These are phyloP conservation scores for Amorpha juglandis DNA, from an alignment of 2,888 invertebrate species.

Conservation along the genomic window DNA sequence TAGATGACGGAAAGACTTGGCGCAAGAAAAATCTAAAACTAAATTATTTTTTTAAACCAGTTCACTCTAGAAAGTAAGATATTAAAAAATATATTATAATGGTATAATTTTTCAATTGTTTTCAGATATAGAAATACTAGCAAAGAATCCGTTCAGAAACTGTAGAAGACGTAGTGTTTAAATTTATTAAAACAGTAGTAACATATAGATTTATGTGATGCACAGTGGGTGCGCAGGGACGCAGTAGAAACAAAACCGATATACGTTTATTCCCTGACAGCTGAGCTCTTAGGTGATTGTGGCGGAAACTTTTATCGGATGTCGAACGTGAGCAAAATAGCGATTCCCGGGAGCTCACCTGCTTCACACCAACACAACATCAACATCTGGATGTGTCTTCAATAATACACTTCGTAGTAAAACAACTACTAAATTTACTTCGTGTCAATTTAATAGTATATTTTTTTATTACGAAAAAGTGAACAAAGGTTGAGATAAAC, in stretches of 20 bases:
- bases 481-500: too few relatives aligned
- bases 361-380: slow-evolving; percentile 55
- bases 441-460: too few relatives aligned
- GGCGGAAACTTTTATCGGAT: slow-evolving; percentile 84
- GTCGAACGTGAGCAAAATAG: slow-evolving; percentile 83
- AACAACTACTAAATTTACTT: not conserved
- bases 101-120: too few relatives aligned
- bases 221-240: slow-evolving; percentile 58
- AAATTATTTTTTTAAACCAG: too few relatives aligned
- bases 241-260: slow-evolving; percentile 79
- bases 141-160: not conserved
- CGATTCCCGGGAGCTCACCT: slow-evolving; percentile 79
- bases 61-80: too few relatives aligned
- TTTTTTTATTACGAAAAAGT: too few relatives aligned
- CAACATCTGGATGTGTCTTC: slow-evolving; percentile 44
- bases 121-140: not conserved
- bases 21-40: too few relatives aligned
- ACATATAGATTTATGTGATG: slow-evolving; percentile 32
- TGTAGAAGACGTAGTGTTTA: slow-evolving; percentile 3
- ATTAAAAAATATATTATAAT: too few relatives aligned
- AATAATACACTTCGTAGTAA: not conserved
- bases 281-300: slow-evolving; percentile 85
- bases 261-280: slow-evolving; percentile 83
- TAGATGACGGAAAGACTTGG: too few relatives aligned
- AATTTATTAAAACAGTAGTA: slow-evolving; percentile 25